Evolutionary conservation across 2,888 invertebrate species (phyloP), one percentile per base, ranked within the genome.

Genomic region (Oscheius onirici): DNA sequence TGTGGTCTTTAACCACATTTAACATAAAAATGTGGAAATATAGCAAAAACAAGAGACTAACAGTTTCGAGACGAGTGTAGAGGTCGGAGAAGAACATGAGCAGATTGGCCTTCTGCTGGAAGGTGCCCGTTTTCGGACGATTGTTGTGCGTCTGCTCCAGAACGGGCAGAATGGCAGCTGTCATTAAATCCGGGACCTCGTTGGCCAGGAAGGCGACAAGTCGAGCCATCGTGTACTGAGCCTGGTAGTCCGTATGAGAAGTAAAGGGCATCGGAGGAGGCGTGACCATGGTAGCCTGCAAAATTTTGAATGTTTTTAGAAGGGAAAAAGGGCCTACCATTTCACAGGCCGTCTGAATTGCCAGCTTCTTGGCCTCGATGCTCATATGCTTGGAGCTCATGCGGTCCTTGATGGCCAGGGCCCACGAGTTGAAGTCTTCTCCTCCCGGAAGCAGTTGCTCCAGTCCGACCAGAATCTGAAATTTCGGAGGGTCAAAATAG

Each of bases 381-480:
- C 44, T 57, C 69, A 69, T 69, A 20, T 68, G 40, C 28, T 22
- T 52, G 13, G 58, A 46, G 13, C 22, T 20, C 26, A 69, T 11
- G 40, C 69, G 51, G 13, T 58, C 69, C 20, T 28, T 20, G n/a
- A 69, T 69, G 15, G 46, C 44, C 17, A 57, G n/a, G 24, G 58
- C 60, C 69, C 69, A 69, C 17, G 69, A 69, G 26, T 58, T 28
- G 28, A 69, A 69, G n/a, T 78, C 78, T 44, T 74, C 73, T 1
- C 65, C 73, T 24, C 73, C 74, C 0, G 68, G 49, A 8, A 78
- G 54, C 67, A 78, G 46, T 28, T 78, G 78, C 40, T 78, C 78
- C 54, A 74, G 72, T 1, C 78, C 78, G 13, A 78, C 74, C 10
- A 66, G 74, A n/a, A 76, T 73, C 78, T 78, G 41, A 68, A 70